Base-by-base conservation (phyloP, 1,140 invertebrate species). In the Ceratina japonica region DNA sequence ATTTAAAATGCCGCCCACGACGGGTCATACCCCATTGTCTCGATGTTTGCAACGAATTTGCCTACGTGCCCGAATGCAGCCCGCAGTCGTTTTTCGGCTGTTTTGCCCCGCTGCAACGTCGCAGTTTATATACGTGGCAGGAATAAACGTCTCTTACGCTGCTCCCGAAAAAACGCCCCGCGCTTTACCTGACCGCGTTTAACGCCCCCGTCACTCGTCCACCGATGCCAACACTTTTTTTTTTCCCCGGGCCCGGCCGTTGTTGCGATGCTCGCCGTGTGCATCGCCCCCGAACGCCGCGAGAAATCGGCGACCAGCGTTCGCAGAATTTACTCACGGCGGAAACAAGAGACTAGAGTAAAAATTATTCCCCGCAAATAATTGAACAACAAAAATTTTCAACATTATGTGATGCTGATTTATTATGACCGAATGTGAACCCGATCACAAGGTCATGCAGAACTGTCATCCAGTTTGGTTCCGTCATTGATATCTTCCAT, bases 41-140 rank as follows among this genome's bases (percentile, higher is more conserved):
- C 87, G 87, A 87, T 90, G 90, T 90, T 91, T 90, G 89, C 89
- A 81, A 90, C 89, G 86, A 90, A 90, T 90, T 91, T 91, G 87
- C 89, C 87, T 89, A 90, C 89, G 89, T 90, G 89, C 86, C 68
- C 83, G 82, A 87, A 90, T 83, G 85, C 78, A 65, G 64, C 49
- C 37, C 58, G 68, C 78, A 81, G 84, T 86, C 81, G 80, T 79
- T 89, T 88, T 82, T 84, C 69, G 75, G 61, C 82, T 86, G 78
- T 87, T 84, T 78, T 69, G 61, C 70, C 70, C 66, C 66, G 65
- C 58, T 62, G 37, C 37, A 44, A 22, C 76, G 22, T 52, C 71
- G 62, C 80, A 78, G 82, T 87, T 89, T 89, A 88, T 87, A 87
- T 86, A 89, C 82, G 81, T 83, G 83, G 71, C 65, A 72, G 80